Evolutionary conservation across 2,888 invertebrate genomes (phyloP).

Genomic region (Vesta saturnalis): DNA sequence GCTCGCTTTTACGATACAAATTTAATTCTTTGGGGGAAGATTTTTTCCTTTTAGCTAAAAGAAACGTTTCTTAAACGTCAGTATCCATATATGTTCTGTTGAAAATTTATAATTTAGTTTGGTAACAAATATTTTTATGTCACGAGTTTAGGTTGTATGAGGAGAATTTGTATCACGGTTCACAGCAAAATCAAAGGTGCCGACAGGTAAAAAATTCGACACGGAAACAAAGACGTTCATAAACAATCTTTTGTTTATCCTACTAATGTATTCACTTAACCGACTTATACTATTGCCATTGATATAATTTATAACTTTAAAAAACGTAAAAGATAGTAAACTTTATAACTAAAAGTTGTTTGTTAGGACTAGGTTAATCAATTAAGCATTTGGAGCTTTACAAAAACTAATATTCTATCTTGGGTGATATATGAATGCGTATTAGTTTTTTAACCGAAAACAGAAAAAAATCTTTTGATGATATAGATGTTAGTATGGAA

Average conservation of each 20-base stretch:
- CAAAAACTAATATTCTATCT: constrained; percentile 1
- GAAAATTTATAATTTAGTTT: background rate
- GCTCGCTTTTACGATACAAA: constrained; percentile 24
- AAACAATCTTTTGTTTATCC: background rate
- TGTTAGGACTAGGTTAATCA: background rate
- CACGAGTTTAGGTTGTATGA: background rate
- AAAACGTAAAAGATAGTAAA: no score
- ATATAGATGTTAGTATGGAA: constrained; percentile 3
- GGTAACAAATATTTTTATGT: background rate
- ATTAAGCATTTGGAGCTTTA: background rate
- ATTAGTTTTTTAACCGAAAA: background rate
- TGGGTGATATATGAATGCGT: constrained; percentile 7
- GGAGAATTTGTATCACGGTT: background rate
- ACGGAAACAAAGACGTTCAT: background rate
- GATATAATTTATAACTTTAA: background rate
- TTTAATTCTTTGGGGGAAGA: constrained; percentile 14
- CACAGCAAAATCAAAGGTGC: background rate
- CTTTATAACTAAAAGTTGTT: background rate
- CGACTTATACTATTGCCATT: background rate
- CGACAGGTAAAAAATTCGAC: constrained; percentile 1
- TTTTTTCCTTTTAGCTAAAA: background rate
- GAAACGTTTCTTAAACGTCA: background rate
- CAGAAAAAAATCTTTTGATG: constrained; percentile 2
- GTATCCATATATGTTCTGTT: background rate
- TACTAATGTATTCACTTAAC: background rate